Evolutionary conservation across 1,140 invertebrate species (phyloP), one percentile per base, ranked within the genome.

Genomic region (Drosophila nebulosa): DNA sequence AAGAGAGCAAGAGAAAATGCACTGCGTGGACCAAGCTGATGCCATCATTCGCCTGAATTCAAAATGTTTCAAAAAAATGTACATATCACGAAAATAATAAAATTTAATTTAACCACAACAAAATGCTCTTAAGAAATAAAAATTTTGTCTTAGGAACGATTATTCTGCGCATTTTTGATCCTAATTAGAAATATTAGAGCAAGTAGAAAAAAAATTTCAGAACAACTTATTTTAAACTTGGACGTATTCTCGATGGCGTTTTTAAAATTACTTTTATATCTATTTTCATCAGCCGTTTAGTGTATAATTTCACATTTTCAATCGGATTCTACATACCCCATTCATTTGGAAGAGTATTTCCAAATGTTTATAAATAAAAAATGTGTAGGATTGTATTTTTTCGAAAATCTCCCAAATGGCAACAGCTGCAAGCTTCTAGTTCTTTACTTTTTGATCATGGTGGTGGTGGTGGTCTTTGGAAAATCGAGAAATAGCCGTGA

Each of bases 371-470:
- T 67, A 85, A 86, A 78, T 74, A 77, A 74, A 81, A 74, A 64
- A 61, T 71, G 81, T 85, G 81, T 85, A 81, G 81, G 81, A 85
- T 86, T 85, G 56, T 55, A 68, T 79, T 85, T 12, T 53, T 30
- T 55, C n/a, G 1, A n/a, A 55, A 55, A 55, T 55, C 52, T 55
- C 52, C 35, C 61, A 85, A 64, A 67, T 56, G 26, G 60, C 78
- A 86, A 85, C 81, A 85, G 81, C 81, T 85, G 81, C 81, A 74
- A 42, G 65, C 69, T 55, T 36, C 50, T 14, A 4, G 10, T 26
- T 3, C 18, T 10, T 35, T 39, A 14, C 56, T 22, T 27, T 39
- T 14, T 14, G 4, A 14, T 36, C 10, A 3, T 60, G 32, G n/a
- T 35, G 42, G 10, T 52, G 46, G 2, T 10, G 30, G 3, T 32